phyloP scores from a whole-genome alignment of 2,113 vertebrate species.

The Thamnaconus septentrionalis region DNA sequence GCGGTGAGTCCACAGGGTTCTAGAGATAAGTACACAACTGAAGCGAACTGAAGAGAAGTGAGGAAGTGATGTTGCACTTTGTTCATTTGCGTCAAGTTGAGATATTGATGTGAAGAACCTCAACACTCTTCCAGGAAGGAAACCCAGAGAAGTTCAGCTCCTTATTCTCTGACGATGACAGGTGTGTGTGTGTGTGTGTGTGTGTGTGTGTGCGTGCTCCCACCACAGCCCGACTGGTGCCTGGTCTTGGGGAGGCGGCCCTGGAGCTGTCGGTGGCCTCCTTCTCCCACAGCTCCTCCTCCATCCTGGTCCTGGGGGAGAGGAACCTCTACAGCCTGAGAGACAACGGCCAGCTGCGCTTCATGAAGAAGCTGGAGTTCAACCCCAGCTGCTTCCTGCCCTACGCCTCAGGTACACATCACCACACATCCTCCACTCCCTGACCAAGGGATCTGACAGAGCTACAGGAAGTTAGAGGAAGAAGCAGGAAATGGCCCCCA shows the following conservation, averaged over 20 bases:
- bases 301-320: conserved; percentile 91
- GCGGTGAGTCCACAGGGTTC: conserved; percentile 53
- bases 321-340: conserved; percentile 93
- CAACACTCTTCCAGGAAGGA: too few species aligned
- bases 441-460: too few species aligned
- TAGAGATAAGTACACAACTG: background rate
- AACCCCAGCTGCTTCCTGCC: conserved; percentile 95
- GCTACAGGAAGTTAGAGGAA: too few species aligned
- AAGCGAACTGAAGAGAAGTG: too few species aligned
- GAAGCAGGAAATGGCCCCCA: too few species aligned
- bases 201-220: conserved; percentile 7
- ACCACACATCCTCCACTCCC: too few species aligned
- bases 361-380: conserved; percentile 97
- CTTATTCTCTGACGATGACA: too few species aligned
- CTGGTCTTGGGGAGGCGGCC: conserved; percentile 91
- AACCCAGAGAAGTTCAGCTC: too few species aligned
- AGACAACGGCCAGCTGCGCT: conserved; percentile 93
- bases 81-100: too few species aligned
- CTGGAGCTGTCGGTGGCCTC: conserved; percentile 84
- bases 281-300: conserved; percentile 81
- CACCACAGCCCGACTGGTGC: conserved; percentile 89
- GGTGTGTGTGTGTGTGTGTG: too few species aligned
- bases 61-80: too few species aligned
- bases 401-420: conserved; percentile 82
- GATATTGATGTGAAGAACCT: too few species aligned